Conservation (phyloP, 1,140 invertebrate genomes). For the Bombus terrestris region DNA sequence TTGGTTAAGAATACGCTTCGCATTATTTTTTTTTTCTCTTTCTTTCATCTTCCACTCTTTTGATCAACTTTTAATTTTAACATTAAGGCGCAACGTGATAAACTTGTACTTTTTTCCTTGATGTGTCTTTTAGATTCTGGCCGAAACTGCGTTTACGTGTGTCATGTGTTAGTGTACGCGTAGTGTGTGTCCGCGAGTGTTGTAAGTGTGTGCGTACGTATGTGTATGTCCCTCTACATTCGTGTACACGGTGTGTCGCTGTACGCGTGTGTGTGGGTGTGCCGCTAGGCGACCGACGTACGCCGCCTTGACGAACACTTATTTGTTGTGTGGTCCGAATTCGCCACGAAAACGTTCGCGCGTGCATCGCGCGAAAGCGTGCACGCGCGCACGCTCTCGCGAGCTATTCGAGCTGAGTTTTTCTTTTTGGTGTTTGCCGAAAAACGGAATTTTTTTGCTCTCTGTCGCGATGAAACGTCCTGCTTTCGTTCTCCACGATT, state of each 20-base stretch:
- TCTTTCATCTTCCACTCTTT: slow-evolving; percentile 69
- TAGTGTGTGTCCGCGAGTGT: slow-evolving; percentile 52
- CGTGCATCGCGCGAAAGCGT: not conserved
- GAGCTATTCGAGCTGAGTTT: slow-evolving; percentile 53
- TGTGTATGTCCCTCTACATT: slow-evolving; percentile 31
- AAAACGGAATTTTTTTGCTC: slow-evolving; percentile 75
- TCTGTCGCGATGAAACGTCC: slow-evolving; percentile 43
- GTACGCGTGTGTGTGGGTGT: slow-evolving; percentile 65
- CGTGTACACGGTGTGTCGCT: slow-evolving; percentile 48
- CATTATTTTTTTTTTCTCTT: slow-evolving; percentile 45
- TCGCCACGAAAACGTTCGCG: slow-evolving; percentile 2
- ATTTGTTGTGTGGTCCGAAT: slow-evolving; percentile 57
- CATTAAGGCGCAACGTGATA: slow-evolving; percentile 82
- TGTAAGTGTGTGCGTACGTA: slow-evolving; percentile 26
- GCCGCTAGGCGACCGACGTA: slow-evolving; percentile 65
- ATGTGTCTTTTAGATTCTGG: slow-evolving; percentile 81
- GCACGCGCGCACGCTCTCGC: slow-evolving; percentile 39
- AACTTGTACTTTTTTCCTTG: slow-evolving; percentile 82
- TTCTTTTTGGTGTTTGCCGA: slow-evolving; percentile 74
- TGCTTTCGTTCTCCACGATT: not conserved
- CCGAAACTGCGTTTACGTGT: slow-evolving; percentile 76
- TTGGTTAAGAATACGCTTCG: slow-evolving; percentile 80
- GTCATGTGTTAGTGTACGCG: slow-evolving; percentile 50
- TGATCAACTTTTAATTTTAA: slow-evolving; percentile 81
- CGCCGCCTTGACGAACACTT: slow-evolving; percentile 64